Evolutionary conservation across 2,113 vertebrate species (phyloP), one percentile per base, ranked within the genome.

Genomic region (Charadrius vociferus): DNA sequence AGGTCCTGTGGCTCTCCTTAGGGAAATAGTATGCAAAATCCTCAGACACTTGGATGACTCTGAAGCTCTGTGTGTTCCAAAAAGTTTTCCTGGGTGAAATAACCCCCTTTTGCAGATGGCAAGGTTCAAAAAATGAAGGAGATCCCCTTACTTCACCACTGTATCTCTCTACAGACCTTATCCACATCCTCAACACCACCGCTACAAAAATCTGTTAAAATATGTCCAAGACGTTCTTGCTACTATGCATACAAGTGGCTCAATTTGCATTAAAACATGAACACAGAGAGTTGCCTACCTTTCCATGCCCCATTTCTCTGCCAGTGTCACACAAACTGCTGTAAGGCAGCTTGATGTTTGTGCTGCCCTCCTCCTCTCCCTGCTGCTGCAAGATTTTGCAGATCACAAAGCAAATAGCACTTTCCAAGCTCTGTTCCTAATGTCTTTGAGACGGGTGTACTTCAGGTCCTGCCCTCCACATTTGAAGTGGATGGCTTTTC

Each of bases 181-280:
- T 12, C 12, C 43, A 30, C 3, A 4, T 21, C 3, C n/a, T 37
- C 68, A 61, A 14, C 63, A 58, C 34, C 41, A 50, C 14, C 36
- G 41, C 58, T 22, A 32, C 45, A 32, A n/a, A 41, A 32, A 56
- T 7, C 41, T 24, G 21, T 47, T 34, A 7, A 59, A 68, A 29
- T 0, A 24, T 0, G 0, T 1, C 56, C 32, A 23, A 29, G 27
- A 3, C 0, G 0, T 1, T 59, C 52, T 36, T 41, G 47, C 32
- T 50, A 0, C 39, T 16, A 7, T 4, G 1, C n/a, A 7, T 19
- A 19, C 41, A 41, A 81, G 43, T 7, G 12, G 41, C 55, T 88
- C 32, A 5, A 21, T 21, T 22, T 19, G 13, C 34, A 41, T 79
- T 22, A 58, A 34, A 89, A 5, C 59, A 36, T 6, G 19, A 63